A percentile compares a stretch with the other conserved stretches of the same genome.
These are phyloP conservation scores for Cyanoramphus novaezelandiae DNA, from an alignment of 2,113 vertebrate genomes.

Conservation along the genomic window DNA sequence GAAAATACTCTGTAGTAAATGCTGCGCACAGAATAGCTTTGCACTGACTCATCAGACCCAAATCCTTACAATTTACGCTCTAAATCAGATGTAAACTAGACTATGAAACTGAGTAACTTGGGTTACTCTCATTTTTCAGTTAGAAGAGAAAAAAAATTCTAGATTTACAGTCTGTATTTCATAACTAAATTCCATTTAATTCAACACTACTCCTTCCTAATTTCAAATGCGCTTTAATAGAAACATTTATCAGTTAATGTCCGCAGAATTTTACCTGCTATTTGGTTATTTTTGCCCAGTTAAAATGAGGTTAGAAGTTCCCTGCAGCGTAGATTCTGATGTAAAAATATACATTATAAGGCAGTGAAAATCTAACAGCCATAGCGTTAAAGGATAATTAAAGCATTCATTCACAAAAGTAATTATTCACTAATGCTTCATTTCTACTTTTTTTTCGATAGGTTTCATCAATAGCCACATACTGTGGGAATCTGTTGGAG, in stretches of 20 bases:
- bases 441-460: not conserved
- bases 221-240: not conserved
- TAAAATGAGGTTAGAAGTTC: not conserved
- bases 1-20: not conserved
- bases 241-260: not conserved
- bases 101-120: not conserved
- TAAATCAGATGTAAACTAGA: not conserved
- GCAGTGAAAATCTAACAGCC: not conserved
- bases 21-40: not conserved
- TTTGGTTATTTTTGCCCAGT: not conserved
- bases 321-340: not conserved
- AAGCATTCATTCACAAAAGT: not conserved
- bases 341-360: not conserved
- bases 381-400: not conserved
- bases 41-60: not conserved
- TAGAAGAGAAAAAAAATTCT: not conserved
- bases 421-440: not conserved
- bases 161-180: not conserved
- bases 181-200: not conserved
- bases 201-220: not conserved
- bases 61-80: not conserved
- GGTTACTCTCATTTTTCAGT: not conserved
- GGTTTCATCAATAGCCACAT: rapidly evolving
- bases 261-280: not conserved
- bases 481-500: not conserved